Evolutionary conservation across 2,888 invertebrate genomes (phyloP).

Genomic region (Stenolophus ochropezus): DNA sequence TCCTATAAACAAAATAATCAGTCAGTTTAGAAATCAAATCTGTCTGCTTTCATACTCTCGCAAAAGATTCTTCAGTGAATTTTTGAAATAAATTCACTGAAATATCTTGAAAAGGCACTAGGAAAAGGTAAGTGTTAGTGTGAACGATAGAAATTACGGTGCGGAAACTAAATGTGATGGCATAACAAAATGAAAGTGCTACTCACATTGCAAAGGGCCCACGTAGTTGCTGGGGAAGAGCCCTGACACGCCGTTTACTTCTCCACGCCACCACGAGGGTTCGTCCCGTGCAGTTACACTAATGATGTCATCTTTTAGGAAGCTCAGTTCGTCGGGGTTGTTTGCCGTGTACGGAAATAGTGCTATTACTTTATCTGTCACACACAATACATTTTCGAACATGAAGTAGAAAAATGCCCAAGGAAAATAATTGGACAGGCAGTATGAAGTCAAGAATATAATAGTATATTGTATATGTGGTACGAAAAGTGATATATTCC

Average conservation of each 20-base stretch:
- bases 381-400: background rate
- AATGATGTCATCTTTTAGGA: conserved; percentile 93
- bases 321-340: conserved; percentile 95
- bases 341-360: conserved; percentile 95
- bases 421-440: too few relatives aligned
- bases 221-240: conserved; percentile 98
- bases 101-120: background rate
- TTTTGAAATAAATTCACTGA: conserved; percentile 32
- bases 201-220: conserved; percentile 82
- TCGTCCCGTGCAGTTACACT: conserved; percentile 93
- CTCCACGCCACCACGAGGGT: conserved; percentile 98
- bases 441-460: too few relatives aligned
- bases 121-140: conserved; percentile 20
- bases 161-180: conserved; percentile 22
- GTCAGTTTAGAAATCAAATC: conserved; percentile 46
- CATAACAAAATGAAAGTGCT: conserved; percentile 60
- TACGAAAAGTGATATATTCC: too few relatives aligned
- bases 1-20: conserved; percentile 57
- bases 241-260: conserved; percentile 91
- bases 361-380: conserved; percentile 93
- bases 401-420: background rate
- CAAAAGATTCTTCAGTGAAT: conserved; percentile 36
- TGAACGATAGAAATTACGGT: conserved; percentile 29
- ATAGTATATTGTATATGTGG: too few relatives aligned
- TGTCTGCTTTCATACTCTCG: conserved; percentile 53